Conservation (phyloP, 1,140 invertebrate genomes). For the Drosophila prosaltans region DNA sequence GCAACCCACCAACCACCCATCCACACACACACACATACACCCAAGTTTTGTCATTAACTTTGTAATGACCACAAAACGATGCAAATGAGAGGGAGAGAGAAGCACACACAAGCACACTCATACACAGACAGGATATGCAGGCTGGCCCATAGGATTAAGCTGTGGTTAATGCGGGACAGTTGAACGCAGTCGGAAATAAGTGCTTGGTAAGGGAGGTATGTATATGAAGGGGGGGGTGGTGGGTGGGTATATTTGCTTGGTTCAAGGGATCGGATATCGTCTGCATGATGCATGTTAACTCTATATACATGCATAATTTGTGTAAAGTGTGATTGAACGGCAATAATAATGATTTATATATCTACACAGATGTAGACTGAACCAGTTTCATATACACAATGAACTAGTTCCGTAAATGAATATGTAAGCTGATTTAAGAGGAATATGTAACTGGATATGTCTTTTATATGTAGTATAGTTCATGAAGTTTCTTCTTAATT, state of each 20-base stretch:
- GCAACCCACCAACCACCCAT: neutral
- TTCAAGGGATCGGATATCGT: conserved; percentile 2
- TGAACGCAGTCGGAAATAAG: conserved; percentile 4
- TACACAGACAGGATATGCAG: neutral
- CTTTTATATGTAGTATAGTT: too few species aligned
- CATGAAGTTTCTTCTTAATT: too few species aligned
- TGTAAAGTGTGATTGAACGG: conserved; percentile 5
- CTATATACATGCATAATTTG: conserved; percentile 8
- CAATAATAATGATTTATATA: conserved; percentile 5
- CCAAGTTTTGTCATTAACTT: conserved; percentile 59
- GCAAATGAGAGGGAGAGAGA: conserved; percentile 32
- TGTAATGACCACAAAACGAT: conserved; percentile 49
- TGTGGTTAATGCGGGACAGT: conserved; percentile 11
- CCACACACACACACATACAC: neutral
- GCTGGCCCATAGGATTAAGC: conserved; percentile 9
- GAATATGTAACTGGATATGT: too few species aligned
- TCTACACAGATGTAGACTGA: neutral
- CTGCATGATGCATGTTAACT: conserved; percentile 3
- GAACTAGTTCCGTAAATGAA: too few species aligned
- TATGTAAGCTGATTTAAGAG: too few species aligned
- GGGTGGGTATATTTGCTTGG: neutral
- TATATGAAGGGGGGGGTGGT: neutral
- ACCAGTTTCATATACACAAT: too few species aligned
- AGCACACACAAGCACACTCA: neutral
- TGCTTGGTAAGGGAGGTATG: neutral